Base-by-base conservation (phyloP, 2,888 invertebrate genomes). In the Luperina nickerlii region DNA sequence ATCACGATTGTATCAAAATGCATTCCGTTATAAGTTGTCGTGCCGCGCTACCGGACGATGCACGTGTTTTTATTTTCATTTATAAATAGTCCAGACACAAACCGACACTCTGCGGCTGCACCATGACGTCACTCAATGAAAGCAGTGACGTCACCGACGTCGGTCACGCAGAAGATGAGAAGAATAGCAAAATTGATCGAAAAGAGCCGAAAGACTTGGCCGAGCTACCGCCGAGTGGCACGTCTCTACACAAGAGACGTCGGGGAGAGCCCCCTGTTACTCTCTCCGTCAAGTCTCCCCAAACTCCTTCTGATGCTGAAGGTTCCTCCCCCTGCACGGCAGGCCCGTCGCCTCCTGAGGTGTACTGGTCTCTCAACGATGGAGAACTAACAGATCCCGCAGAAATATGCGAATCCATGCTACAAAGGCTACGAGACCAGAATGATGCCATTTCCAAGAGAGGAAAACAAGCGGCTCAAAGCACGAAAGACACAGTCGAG, bases 401-500 rank as follows among this genome's bases (percentile, higher is more conserved):
- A 86, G 90, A 92, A 2, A 85, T 97, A 63, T 97, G 96, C 79
- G 96, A 96, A 63, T 92, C 90, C 57, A 97, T 97, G 94, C 85
- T 97, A 0, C 95, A 96, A 88, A 92, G 96, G 60, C 87, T 97
- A 1, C 95, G 95, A 92, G 94, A 95, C 45, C 92, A 92, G 20
- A 93, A 95, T 9, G 97, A 97, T 83, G 96, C 96, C 8, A 89
- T 97, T 7, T 97, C 97, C 24, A 95, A 94, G 80, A 96, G 97
- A 13, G 97, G 97, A 0, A 97, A 95, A 76, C 96, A 97, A 24
- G 94, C 97, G 6, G 97, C 98, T 69, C 94, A 96, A 6, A 97
- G 96, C 57, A 97, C 97, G 0, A 96, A 97, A 87, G 97, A 97
- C 32, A 97, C 98, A 0, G 95, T 98, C 20, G 97, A 98, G 87